Evolutionary conservation across 2,888 invertebrate genomes (phyloP), one percentile per base, ranked within the genome.

Genomic region (Cheilosia vernalis): DNA sequence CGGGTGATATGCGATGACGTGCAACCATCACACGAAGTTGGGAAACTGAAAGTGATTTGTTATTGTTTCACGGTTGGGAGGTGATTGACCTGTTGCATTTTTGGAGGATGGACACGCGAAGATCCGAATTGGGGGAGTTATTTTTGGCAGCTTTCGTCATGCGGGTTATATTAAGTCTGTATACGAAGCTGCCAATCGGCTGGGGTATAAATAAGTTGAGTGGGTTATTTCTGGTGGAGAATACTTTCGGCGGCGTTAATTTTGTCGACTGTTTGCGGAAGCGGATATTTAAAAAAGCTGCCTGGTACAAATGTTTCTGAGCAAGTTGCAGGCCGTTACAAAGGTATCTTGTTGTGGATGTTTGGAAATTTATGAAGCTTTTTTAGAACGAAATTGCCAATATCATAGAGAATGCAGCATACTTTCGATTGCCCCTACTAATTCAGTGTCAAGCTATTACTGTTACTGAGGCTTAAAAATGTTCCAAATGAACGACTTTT

Each of bases 21-120:
- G 55, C 69, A 17, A 24, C 51, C 55, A 63, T 61, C 63, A 49
- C 24, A 49, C 49, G 56, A 58, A 55, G 69, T 33, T 44, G 80
- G 66, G 33, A 85, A 85, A 85, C 58, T 53, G 85, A 85, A 85
- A 85, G 85, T 85, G 80, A 72, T 61, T 21, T 21, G 33, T 55
- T 73, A 21, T 33, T 55, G 58, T 58, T 76, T 80, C 4, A 27
- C 21, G 33, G 51, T 63, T 70, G 51, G 21, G 17, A 66, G 80
- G 70, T 85, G 66, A 72, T 44, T 76, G 80, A 85, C 70, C 74
- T 70, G 64, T 58, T 64, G 40, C 49, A 66, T 33, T 63, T 56
- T 60, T 58, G 21, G 58, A 55, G 47, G 78, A 60, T 64, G 21
- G 80, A 53, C 53, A 13, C 42, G 17, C 13, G 15, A 21, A 55